Evolutionary conservation across 2,888 invertebrate genomes (phyloP), one percentile per base, ranked within the genome.

Genomic region (Netelia melanura): DNA sequence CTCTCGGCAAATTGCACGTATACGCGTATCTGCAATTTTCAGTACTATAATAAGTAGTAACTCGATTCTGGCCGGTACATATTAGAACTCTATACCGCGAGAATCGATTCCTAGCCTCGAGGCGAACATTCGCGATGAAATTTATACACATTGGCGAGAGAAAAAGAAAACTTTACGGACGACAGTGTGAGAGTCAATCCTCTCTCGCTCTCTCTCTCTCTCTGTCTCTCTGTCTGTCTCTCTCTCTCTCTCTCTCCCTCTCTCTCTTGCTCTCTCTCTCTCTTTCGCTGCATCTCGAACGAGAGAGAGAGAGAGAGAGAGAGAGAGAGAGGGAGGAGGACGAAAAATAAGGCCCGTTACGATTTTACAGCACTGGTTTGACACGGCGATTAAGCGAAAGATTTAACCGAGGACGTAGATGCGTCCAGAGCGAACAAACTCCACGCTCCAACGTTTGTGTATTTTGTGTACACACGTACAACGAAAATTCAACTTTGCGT

Each of bases 311-410:
- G 17, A 17, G 21, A 38, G 21, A 64, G 23, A 62, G 62, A 62
- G 17, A 11, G 61, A 70, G 11, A 81, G 44, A 6, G 52, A 62
- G 23, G 0, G 14, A 5, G 25, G 52, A 52, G 38, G 44, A 25
- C 58, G 44, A 75, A 54, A 21, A 61, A 48, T 10, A 48, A 21
- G 11, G 25, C 68, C 77, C 77, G 74, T 84, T 78, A 78, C 81
- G 81, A 81, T 84, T 93, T 93, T 93, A 93, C 92, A 92, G 90
- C 92, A 91, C 91, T 90, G 90, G 92, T 92, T 91, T 92, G 91
- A 92, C 92, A 91, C 89, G 92, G 90, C 92, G 92, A 93, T 93
- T 93, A 93, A 93, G 91, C 91, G 91, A 88, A 87, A 90, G 90
- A 91, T 93, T 93, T 93, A 93, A 93, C 92, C 81, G 77, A 81